Percentiles rank a stretch among this genome's conserved stretches.
These are phyloP conservation scores for Drosophila yakuba DNA, from an alignment of 1,140 invertebrate species.

Conservation along the genomic window DNA sequence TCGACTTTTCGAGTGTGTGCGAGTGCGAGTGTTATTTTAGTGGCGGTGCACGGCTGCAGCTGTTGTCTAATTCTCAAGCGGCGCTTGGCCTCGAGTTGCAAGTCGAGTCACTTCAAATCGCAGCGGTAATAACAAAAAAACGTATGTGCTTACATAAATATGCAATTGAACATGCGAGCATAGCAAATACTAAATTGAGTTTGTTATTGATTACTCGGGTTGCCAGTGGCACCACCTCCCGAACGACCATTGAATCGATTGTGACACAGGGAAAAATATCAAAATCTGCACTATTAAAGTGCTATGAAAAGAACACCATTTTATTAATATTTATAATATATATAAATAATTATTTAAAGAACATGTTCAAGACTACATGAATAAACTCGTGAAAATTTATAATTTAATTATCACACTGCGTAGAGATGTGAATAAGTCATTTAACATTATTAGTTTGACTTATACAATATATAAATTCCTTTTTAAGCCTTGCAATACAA, in stretches of 20 bases:
- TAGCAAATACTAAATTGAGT: conserved; percentile 29
- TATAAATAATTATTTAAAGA: too few species aligned
- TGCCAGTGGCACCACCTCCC: conserved; percentile 40
- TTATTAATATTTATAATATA: too few species aligned
- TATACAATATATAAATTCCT: too few species aligned
- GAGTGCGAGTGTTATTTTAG: conserved; percentile 11
- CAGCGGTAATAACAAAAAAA: conserved; percentile 36
- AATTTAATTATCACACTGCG: neutral
- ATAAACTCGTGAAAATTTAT: neutral
- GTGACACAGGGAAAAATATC: conserved; percentile 2
- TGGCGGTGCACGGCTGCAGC: conserved; percentile 17
- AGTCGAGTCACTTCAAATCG: conserved; percentile 23
- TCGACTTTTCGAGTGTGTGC: conserved; percentile 32
- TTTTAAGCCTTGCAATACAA: too few species aligned
- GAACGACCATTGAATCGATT: conserved; percentile 29
- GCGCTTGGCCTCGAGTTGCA: conserved; percentile 39
- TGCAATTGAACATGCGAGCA: conserved; percentile 38
- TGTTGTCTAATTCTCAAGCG: conserved; percentile 42
- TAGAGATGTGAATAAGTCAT: too few species aligned
- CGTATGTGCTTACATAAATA: conserved; percentile 24
- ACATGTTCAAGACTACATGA: too few species aligned
- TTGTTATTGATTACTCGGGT: conserved; percentile 45
- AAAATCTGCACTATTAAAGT: neutral
- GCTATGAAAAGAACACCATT: too few species aligned
- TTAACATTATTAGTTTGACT: too few species aligned